Conservation (phyloP, 53 echinoderm and acorn worm genomes). For the Apostichopus leukothele region DNA sequence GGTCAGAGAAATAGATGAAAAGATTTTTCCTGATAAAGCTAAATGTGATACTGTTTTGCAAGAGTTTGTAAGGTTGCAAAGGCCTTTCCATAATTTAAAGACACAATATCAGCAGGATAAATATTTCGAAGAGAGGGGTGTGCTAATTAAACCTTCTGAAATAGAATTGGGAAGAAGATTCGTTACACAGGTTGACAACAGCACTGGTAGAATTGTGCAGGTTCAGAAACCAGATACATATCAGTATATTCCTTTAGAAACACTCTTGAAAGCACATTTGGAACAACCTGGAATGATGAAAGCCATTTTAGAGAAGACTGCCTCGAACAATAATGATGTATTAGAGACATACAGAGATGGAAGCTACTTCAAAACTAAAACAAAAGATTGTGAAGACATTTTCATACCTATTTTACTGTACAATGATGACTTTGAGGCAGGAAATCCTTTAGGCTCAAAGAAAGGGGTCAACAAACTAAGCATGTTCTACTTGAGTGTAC, state of each 20-base stretch:
- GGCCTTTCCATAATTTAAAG: conserved; percentile 25
- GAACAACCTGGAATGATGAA: conserved; percentile 60
- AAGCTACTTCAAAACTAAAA: no score
- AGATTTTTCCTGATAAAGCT: not conserved
- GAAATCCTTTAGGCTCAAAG: conserved; percentile 46
- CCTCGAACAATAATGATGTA: conserved; percentile 40
- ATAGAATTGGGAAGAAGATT: conserved; percentile 10
- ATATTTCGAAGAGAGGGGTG: conserved; percentile 34
- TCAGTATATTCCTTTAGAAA: conserved; percentile 48
- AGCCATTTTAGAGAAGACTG: conserved; percentile 29
- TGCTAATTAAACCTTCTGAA: conserved; percentile 20
- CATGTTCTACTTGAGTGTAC: conserved; percentile 48
- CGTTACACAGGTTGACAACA: conserved; percentile 18
- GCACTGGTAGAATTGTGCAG: conserved; percentile 31
- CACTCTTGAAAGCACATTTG: conserved; percentile 39
- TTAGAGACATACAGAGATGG: no score
- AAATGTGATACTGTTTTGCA: not conserved
- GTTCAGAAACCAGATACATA: conserved; percentile 26
- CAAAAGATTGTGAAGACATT: conserved; percentile 23
- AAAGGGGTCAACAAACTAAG: conserved; percentile 45
- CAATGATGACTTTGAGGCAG: conserved; percentile 49
- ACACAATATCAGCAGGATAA: conserved; percentile 34
- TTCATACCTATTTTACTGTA: conserved; percentile 29
- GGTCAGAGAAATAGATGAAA: not conserved
- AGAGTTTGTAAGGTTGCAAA: not conserved